Evolutionary conservation across 2,113 vertebrate genomes (phyloP).

Genomic region (Nibea albiflora): DNA sequence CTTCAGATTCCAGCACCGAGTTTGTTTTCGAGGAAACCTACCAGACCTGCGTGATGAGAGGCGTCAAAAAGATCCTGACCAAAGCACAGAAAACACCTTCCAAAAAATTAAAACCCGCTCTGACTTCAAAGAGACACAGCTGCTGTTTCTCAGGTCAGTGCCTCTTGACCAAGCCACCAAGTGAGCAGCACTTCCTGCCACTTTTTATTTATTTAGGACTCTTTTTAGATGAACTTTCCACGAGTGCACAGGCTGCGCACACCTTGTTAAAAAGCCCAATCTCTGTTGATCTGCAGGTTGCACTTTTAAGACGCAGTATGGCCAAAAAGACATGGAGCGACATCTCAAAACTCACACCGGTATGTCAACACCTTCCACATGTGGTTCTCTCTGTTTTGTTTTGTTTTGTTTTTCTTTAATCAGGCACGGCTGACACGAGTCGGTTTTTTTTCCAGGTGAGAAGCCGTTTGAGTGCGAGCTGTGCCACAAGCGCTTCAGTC

Average conservation of each 20-base stretch:
- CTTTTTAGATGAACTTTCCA: slow-evolving; percentile 3
- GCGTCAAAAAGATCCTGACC: slow-evolving; percentile 86
- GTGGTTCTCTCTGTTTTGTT: neutral
- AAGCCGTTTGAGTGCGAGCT: slow-evolving; percentile 96
- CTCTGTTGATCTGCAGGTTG: slow-evolving; percentile 86
- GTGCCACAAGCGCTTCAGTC: slow-evolving; percentile 94
- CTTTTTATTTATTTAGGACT: slow-evolving; percentile 30
- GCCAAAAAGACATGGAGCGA: slow-evolving; percentile 98
- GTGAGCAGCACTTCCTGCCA: slow-evolving; percentile 4
- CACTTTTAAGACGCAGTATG: slow-evolving; percentile 97
- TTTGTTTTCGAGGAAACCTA: slow-evolving; percentile 94
- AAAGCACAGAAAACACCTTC: slow-evolving; percentile 87
- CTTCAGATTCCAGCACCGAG: slow-evolving; percentile 88
- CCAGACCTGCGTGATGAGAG: slow-evolving; percentile 89
- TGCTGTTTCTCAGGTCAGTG: slow-evolving; percentile 93
- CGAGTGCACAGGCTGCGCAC: neutral
- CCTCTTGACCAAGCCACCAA: neutral
- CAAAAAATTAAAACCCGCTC: slow-evolving; percentile 85
- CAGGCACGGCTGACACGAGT: neutral
- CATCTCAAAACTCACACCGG: slow-evolving; percentile 97
- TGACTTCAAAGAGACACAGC: slow-evolving; percentile 89
- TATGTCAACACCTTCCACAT: slow-evolving; percentile 46
- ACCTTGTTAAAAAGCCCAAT: slow-evolving; percentile 17
- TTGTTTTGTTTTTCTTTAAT: neutral
- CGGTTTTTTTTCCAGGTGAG: slow-evolving; percentile 85